Conservation (phyloP, 2,888 invertebrate genomes). For the Orgyia antiqua region DNA sequence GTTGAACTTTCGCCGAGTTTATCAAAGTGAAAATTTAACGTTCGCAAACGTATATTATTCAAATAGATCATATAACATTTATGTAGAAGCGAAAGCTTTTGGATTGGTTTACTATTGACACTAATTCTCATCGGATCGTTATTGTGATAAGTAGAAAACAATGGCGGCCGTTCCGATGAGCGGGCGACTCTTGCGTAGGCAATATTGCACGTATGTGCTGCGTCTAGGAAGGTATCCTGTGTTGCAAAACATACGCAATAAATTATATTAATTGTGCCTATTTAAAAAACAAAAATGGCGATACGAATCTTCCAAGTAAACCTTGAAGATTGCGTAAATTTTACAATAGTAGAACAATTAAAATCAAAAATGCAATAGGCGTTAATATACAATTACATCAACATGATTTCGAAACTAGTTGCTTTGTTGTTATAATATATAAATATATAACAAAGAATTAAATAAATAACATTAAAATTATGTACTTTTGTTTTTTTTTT, state of each 20-base stretch:
- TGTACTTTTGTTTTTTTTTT: too few relatives aligned
- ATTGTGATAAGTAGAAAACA: slow-evolving; percentile 51
- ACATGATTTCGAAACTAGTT: background rate
- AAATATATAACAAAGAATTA: too few relatives aligned
- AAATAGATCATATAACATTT: slow-evolving; percentile 13
- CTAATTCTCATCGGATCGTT: slow-evolving; percentile 53
- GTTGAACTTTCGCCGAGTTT: slow-evolving; percentile 5
- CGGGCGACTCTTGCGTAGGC: slow-evolving; percentile 34
- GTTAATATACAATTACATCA: slow-evolving; percentile 7
- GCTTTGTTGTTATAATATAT: too few relatives aligned
- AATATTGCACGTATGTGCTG: slow-evolving; percentile 19
- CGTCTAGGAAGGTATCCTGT: slow-evolving; percentile 34
- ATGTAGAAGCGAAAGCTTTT: slow-evolving; percentile 36
- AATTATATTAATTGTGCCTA: slow-evolving; percentile 35
- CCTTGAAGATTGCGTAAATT: slow-evolving; percentile 26
- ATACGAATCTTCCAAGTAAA: slow-evolving; percentile 20
- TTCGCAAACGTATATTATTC: slow-evolving; percentile 14
- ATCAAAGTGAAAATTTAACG: slow-evolving; percentile 12
- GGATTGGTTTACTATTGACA: slow-evolving; percentile 42
- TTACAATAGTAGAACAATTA: slow-evolving; percentile 18
- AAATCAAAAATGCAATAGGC: slow-evolving; percentile 15
- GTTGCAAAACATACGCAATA: slow-evolving; percentile 36
- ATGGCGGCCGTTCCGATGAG: slow-evolving; percentile 38
- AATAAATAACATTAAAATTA: too few relatives aligned
- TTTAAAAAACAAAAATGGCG: slow-evolving; percentile 26